A percentile compares a stretch with the other conserved stretches of the same genome.
These are phyloP conservation scores for Oscheius onirici DNA, from an alignment of 2,888 invertebrate genomes.

Conservation along the genomic window DNA sequence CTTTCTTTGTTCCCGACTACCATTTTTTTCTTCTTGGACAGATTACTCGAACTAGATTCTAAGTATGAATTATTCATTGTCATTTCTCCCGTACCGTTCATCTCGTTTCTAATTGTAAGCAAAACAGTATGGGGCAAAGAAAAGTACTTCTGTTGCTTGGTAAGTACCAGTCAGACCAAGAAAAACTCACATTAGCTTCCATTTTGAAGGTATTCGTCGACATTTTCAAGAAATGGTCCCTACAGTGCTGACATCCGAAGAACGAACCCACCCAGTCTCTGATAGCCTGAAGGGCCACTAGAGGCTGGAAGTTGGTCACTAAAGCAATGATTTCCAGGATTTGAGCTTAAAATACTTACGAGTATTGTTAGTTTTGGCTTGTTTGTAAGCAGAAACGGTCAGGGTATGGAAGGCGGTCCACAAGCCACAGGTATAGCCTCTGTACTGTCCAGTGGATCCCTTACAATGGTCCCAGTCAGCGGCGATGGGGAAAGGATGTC, in stretches of 20 bases:
- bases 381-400: conserved; percentile 80
- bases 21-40: too few relatives aligned
- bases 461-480: conserved; percentile 69
- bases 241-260: conserved; percentile 91
- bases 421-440: conserved; percentile 89
- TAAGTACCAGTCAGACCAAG: too few relatives aligned
- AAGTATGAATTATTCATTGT: too few relatives aligned
- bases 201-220: conserved; percentile 75
- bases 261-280: conserved; percentile 89
- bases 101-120: too few relatives aligned
- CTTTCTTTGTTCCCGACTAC: too few relatives aligned
- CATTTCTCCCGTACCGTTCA: too few relatives aligned
- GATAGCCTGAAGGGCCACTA: conserved; percentile 83
- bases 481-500: conserved; percentile 65
- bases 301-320: conserved; percentile 73
- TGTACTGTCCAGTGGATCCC: conserved; percentile 49
- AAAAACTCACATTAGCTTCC: conserved; percentile 55
- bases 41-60: too few relatives aligned
- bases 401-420: conserved; percentile 94
- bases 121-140: too few relatives aligned
- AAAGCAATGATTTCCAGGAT: conserved; percentile 2
- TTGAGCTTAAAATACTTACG: background rate
- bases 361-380: conserved; percentile 34
- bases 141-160: too few relatives aligned
- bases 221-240: conserved; percentile 88